Evolutionary conservation across 1,140 invertebrate species (phyloP).

Genomic region (Pygmarrhopalites habei): DNA sequence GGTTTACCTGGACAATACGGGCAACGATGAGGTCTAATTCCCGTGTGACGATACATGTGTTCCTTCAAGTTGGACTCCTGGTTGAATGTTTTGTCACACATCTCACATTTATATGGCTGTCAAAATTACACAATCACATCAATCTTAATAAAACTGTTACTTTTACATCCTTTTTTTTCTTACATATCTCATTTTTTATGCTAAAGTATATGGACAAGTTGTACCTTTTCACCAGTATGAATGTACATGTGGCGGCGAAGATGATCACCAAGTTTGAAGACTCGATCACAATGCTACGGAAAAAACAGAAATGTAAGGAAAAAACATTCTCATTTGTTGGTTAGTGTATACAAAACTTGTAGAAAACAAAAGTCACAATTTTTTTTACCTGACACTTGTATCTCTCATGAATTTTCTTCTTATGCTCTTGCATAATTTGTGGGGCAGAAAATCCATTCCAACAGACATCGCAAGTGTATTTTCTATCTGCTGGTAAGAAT

Average conservation of each 20-base stretch:
- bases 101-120: slow-evolving; percentile 66
- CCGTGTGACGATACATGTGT: slow-evolving; percentile 43
- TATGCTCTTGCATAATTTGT: slow-evolving; percentile 20
- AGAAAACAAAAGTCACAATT: not conserved
- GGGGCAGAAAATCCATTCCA: slow-evolving; percentile 25
- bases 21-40: slow-evolving; percentile 29
- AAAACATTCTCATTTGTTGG: not conserved
- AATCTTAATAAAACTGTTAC: no score
- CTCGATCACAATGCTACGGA: slow-evolving; percentile 19
- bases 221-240: slow-evolving; percentile 72
- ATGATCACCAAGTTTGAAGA: slow-evolving; percentile 49
- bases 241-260: slow-evolving; percentile 66
- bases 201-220: no score
- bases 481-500: slow-evolving; percentile 2
- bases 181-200: no score
- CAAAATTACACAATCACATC: no score
- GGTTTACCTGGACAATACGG: slow-evolving; percentile 23
- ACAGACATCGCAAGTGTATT: slow-evolving; percentile 28
- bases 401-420: slow-evolving; percentile 24
- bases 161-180: no score
- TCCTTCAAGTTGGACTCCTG: slow-evolving; percentile 50
- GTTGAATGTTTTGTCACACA: slow-evolving; percentile 55
- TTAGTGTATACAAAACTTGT: not conserved
- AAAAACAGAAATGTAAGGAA: no score
- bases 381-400: slow-evolving; percentile 32